A percentile compares a stretch with the other conserved stretches of the same genome.
Evolutionary conservation across 2,797 vertebrate genomes (phyloP).

Genomic region (Microctenopoma stevenorrisi): DNA sequence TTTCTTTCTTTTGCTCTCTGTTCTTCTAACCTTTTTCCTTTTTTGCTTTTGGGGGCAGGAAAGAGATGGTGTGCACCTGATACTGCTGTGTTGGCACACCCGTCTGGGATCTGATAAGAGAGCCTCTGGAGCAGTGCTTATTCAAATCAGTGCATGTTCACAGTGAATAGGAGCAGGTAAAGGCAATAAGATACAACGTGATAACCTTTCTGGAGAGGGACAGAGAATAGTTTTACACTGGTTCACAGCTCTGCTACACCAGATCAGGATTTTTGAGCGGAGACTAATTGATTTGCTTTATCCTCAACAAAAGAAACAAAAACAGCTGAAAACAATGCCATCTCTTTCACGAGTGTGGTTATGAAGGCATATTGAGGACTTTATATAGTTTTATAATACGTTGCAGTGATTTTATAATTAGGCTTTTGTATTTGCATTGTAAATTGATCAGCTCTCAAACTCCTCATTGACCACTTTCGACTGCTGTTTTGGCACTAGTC

Average conservation of each 20-base stretch:
- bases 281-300: conserved; percentile 71
- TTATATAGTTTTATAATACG: conserved; percentile 24
- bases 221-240: conserved; percentile 72
- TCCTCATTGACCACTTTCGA: conserved; percentile 37
- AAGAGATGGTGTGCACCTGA: conserved; percentile 75
- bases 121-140: conserved; percentile 81
- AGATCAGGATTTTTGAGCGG: conserved; percentile 60
- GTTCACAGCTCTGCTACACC: conserved; percentile 65
- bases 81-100: conserved; percentile 80
- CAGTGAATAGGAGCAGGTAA: conserved; percentile 82
- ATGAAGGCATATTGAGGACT: conserved; percentile 11
- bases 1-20: conserved; percentile 28
- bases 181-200: conserved; percentile 80
- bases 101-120: conserved; percentile 82
- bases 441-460: conserved; percentile 52
- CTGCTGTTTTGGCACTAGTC: conserved; percentile 22
- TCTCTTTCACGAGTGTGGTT: conserved; percentile 28
- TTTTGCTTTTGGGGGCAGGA: not conserved
- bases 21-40: conserved; percentile 27
- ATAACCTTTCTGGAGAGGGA: conserved; percentile 79
- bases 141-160: conserved; percentile 84
- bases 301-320: conserved; percentile 28
- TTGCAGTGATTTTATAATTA: conserved; percentile 38
- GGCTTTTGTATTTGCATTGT: conserved; percentile 44
- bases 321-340: conserved; percentile 30